Percentiles rank a stretch among this genome's conserved stretches.
Conservation (phyloP, 92 coral and sea anemone genomes). For the Siderastrea radians region DNA sequence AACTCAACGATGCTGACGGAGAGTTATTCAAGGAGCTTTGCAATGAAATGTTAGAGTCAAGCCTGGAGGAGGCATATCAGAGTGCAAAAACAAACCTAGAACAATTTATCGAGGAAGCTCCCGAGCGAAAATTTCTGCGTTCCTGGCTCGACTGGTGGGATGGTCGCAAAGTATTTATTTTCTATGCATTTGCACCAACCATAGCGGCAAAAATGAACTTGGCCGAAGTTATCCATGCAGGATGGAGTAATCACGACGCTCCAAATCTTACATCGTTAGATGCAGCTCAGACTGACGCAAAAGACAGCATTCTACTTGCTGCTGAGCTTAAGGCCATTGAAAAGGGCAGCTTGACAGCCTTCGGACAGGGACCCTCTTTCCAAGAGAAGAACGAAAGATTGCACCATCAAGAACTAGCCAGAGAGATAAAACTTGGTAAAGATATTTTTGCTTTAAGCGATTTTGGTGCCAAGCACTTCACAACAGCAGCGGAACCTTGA, state of each 20-base stretch:
- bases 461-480: slow-evolving; percentile 21
- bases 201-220: slow-evolving; percentile 37
- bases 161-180: slow-evolving; percentile 52
- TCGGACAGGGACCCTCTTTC: slow-evolving; percentile 22
- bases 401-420: slow-evolving; percentile 23
- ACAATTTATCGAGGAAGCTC: slow-evolving; percentile 11
- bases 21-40: slow-evolving; percentile 30
- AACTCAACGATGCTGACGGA: slow-evolving; percentile 12
- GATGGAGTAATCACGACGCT: slow-evolving; percentile 34
- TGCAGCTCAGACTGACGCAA: slow-evolving; percentile 49
- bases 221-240: slow-evolving; percentile 52
- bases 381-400: slow-evolving; percentile 17
- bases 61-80: slow-evolving; percentile 9
- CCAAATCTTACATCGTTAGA: slow-evolving; percentile 38
- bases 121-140: slow-evolving; percentile 17
- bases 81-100: slow-evolving; percentile 16
- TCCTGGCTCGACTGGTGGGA: slow-evolving; percentile 50
- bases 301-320: slow-evolving; percentile 53
- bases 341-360: slow-evolving; percentile 38
- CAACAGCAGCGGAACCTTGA: no score
- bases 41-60: slow-evolving; percentile 10
- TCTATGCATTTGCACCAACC: slow-evolving; percentile 42
- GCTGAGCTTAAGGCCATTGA: slow-evolving; percentile 53
- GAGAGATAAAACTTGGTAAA: slow-evolving; percentile 18
- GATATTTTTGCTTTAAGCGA: slow-evolving; percentile 23